Percentiles rank a stretch among this genome's conserved stretches.
Conservation (phyloP, 1,140 invertebrate genomes). For the Eriosoma lanigerum region DNA sequence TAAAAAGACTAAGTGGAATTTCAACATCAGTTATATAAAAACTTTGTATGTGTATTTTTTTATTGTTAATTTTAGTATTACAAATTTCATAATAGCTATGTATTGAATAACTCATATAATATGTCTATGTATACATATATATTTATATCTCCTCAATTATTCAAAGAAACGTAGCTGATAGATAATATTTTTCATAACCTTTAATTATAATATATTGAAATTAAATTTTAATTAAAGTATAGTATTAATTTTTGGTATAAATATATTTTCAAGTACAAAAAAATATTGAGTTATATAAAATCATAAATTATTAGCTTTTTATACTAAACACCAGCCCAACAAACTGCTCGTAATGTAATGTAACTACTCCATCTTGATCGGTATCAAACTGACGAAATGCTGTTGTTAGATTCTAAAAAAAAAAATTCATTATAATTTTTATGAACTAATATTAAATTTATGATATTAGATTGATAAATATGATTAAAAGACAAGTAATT, state of each 20-base stretch:
- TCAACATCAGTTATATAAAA: slow-evolving; percentile 54
- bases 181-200: slow-evolving; percentile 1
- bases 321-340: slow-evolving; percentile 76
- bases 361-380: slow-evolving; percentile 92
- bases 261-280: neutral
- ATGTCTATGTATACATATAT: neutral
- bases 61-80: slow-evolving; percentile 2
- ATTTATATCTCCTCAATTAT: neutral
- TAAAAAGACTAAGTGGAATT: slow-evolving; percentile 66
- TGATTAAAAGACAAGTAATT: no score
- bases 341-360: slow-evolving; percentile 97
- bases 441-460: no score
- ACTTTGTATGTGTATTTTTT: neutral
- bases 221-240: neutral
- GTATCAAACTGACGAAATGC: slow-evolving; percentile 88
- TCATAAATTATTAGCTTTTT: slow-evolving; percentile 49
- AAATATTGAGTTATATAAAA: neutral
- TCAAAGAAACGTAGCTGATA: neutral
- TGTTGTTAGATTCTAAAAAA: slow-evolving; percentile 84
- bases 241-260: neutral
- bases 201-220: neutral
- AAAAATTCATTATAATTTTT: no score
- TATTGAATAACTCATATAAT: no score
- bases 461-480: no score
- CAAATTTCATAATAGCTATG: neutral